Evolutionary conservation across 2,888 invertebrate genomes (phyloP).

Genomic region (Acanthosepion lycidas): DNA sequence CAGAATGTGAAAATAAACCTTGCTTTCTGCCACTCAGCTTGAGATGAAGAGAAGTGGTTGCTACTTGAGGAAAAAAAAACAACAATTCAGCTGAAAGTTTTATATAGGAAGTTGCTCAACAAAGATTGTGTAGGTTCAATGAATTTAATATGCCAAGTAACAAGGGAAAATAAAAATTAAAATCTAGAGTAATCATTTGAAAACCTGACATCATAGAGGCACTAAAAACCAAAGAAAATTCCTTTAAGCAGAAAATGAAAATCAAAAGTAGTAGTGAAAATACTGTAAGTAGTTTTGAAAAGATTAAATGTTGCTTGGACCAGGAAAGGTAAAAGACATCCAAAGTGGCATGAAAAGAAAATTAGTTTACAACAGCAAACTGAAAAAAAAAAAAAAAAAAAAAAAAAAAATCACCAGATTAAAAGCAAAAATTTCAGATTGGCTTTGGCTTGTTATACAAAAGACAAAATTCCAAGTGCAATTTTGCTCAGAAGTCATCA

Average conservation of each 20-base stretch:
- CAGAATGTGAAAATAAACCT: neutral
- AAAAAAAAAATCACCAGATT: neutral
- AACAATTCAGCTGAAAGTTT: neutral
- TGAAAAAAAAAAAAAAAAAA: too few species aligned
- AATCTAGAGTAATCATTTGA: neutral
- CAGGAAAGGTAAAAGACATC: neutral
- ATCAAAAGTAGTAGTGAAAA: neutral
- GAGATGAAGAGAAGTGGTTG: neutral
- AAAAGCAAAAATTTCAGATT: neutral
- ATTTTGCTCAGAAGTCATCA: neutral
- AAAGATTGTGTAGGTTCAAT: neutral
- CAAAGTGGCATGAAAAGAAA: neutral
- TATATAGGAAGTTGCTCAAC: neutral
- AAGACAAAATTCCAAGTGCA: neutral
- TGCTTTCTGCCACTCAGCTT: neutral
- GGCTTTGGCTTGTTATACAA: neutral
- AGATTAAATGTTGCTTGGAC: neutral
- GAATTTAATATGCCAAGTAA: neutral
- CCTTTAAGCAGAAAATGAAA: neutral
- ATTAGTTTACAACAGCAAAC: neutral
- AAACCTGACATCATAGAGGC: neutral
- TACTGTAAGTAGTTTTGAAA: neutral
- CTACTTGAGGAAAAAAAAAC: neutral
- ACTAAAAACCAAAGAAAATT: neutral
- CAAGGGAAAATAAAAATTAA: neutral